Evolutionary conservation across 2,888 invertebrate species (phyloP).

Genomic region (Andrena minutula): DNA sequence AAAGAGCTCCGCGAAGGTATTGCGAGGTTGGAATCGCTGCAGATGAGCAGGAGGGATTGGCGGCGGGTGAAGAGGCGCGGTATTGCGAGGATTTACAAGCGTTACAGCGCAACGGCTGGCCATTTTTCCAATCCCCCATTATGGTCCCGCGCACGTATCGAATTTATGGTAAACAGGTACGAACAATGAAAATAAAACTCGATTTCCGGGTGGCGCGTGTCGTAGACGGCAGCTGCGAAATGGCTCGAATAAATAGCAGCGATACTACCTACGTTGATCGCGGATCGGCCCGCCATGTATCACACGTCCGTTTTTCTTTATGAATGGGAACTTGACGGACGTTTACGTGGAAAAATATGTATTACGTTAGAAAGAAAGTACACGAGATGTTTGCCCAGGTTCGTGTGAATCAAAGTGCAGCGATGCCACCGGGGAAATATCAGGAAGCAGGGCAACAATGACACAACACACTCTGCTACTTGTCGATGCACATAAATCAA

Average conservation of each 20-base stretch:
- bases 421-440: background rate
- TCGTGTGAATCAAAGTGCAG: background rate
- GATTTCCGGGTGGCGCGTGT: slow-evolving; percentile 37
- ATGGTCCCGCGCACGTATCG: slow-evolving; percentile 38
- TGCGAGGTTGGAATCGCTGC: background rate
- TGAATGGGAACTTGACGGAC: background rate
- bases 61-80: background rate
- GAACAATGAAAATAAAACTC: slow-evolving; percentile 46
- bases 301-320: slow-evolving; percentile 20
- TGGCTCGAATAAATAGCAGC: slow-evolving; percentile 28
- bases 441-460: background rate
- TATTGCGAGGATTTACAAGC: slow-evolving; percentile 27
- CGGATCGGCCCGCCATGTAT: slow-evolving; percentile 10
- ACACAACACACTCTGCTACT: background rate
- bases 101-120: slow-evolving; percentile 1
- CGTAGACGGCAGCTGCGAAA: slow-evolving; percentile 26
- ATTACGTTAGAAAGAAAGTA: background rate
- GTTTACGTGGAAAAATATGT: background rate
- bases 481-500: slow-evolving; percentile 62
- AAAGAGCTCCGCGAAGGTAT: background rate
- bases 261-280: slow-evolving; percentile 19
- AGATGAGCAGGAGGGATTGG: background rate
- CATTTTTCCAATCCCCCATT: slow-evolving; percentile 34
- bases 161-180: slow-evolving; percentile 48
- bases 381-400: too few species aligned